phyloP scores from a whole-genome alignment of 2,888 invertebrate genomes.

The Leptinotarsa rubiginosa region DNA sequence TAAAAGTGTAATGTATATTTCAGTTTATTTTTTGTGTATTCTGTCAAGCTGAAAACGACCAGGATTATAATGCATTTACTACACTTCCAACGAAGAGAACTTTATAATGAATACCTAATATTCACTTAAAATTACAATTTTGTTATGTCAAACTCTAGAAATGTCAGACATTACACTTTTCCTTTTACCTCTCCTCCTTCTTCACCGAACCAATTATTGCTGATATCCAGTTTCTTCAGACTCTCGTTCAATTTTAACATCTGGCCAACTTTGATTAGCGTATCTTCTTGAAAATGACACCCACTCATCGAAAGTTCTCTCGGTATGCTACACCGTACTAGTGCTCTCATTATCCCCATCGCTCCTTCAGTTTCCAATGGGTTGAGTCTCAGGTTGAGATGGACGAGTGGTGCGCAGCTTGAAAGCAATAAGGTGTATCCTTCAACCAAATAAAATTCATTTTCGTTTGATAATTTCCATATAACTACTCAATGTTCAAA shows the following conservation, averaged over 20 bases:
- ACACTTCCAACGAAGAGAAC: too few relatives aligned
- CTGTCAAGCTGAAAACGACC: too few relatives aligned
- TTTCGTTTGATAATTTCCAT: not conserved
- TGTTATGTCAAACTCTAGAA: not conserved
- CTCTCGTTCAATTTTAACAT: conserved; percentile 70
- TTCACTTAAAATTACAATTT: too few relatives aligned
- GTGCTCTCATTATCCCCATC: conserved; percentile 71
- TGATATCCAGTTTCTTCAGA: conserved; percentile 70
- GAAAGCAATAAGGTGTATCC: conserved; percentile 56
- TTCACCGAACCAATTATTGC: conserved; percentile 72
- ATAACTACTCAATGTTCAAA: too few relatives aligned
- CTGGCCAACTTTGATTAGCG: conserved; percentile 69
- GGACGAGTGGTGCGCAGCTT: conserved; percentile 55
- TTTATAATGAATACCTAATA: too few relatives aligned
- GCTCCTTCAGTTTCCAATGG: conserved; percentile 72
- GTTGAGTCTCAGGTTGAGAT: conserved; percentile 72
- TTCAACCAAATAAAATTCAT: conserved; percentile 7
- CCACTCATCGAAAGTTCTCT: conserved; percentile 70
- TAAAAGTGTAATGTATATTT: too few relatives aligned
- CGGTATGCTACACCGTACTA: conserved; percentile 70
- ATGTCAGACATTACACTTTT: not conserved
- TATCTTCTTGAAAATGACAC: conserved; percentile 69
- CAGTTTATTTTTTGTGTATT: too few relatives aligned
- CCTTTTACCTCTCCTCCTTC: conserved; percentile 65
- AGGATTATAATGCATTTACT: too few relatives aligned